Conservation (phyloP, 2,113 vertebrate species). For the Rutilus rutilus region DNA sequence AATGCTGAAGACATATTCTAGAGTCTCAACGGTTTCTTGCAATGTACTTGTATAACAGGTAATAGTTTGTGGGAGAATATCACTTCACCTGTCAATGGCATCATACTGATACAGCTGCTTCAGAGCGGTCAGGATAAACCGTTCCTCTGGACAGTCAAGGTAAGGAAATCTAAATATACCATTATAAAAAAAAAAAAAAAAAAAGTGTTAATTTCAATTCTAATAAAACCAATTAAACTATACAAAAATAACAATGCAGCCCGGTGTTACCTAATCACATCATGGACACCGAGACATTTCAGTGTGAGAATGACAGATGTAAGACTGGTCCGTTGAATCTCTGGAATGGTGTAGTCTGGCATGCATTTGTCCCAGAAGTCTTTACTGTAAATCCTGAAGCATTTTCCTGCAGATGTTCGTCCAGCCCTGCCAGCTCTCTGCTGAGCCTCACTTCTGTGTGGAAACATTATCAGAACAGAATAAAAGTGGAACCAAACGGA, state of each 20-base stretch:
- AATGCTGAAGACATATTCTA: neutral
- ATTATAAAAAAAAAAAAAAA: neutral
- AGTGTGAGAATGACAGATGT: conserved; percentile 91
- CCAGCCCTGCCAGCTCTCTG: conserved; percentile 93
- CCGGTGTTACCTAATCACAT: conserved; percentile 89
- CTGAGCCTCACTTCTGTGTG: conserved; percentile 86
- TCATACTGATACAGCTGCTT: conserved; percentile 93
- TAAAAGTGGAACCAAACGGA: neutral
- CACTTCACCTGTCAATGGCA: conserved; percentile 91
- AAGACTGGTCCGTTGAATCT: conserved; percentile 92
- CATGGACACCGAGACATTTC: conserved; percentile 93
- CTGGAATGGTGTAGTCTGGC: conserved; percentile 92
- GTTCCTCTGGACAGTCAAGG: conserved; percentile 91
- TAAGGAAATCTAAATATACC: conserved; percentile 87
- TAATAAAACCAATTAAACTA: neutral
- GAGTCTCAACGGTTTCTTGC: neutral
- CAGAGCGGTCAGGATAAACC: conserved; percentile 91
- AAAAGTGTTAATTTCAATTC: conserved; percentile 14
- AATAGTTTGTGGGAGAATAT: neutral
- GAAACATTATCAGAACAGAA: conserved; percentile 28
- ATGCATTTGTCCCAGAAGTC: conserved; percentile 96
- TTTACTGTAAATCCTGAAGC: conserved; percentile 85
- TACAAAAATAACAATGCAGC: neutral
- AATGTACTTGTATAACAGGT: neutral
- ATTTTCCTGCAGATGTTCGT: conserved; percentile 88